These are phyloP conservation scores for Lycia hirtaria DNA, from an alignment of 2,888 invertebrate genomes.

Conservation along the genomic window DNA sequence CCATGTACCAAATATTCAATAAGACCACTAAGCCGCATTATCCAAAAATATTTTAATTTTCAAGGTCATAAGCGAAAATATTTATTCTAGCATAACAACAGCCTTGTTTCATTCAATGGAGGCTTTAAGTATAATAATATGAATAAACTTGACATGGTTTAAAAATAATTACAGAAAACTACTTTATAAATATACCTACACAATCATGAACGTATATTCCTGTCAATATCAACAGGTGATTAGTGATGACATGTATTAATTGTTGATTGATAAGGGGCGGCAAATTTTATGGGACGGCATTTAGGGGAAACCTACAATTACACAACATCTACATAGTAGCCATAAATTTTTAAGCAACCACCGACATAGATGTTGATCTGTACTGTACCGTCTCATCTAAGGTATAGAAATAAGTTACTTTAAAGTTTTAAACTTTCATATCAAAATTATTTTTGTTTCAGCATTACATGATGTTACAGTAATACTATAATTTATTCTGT, in stretches of 20 bases:
- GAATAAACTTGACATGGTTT: not conserved
- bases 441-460: too few relatives aligned
- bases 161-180: not conserved
- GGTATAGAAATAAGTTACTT: too few relatives aligned
- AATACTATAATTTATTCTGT: not conserved
- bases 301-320: not conserved
- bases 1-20: not conserved
- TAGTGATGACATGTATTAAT: too few relatives aligned
- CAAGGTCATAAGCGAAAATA: not conserved
- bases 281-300: not conserved
- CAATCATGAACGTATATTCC: too few relatives aligned
- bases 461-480: conserved; percentile 7
- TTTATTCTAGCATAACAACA: not conserved
- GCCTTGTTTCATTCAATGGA: not conserved
- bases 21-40: not conserved
- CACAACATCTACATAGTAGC: too few relatives aligned
- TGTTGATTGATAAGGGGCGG: too few relatives aligned
- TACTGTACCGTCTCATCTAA: too few relatives aligned
- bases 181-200: too few relatives aligned
- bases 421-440: too few relatives aligned
- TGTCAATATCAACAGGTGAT: too few relatives aligned
- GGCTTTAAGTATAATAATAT: not conserved
- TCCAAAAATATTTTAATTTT: not conserved
- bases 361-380: too few relatives aligned
- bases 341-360: too few relatives aligned